Conservation (phyloP, 1,140 invertebrate species). For the Pseudomyrmex dendroicus region DNA sequence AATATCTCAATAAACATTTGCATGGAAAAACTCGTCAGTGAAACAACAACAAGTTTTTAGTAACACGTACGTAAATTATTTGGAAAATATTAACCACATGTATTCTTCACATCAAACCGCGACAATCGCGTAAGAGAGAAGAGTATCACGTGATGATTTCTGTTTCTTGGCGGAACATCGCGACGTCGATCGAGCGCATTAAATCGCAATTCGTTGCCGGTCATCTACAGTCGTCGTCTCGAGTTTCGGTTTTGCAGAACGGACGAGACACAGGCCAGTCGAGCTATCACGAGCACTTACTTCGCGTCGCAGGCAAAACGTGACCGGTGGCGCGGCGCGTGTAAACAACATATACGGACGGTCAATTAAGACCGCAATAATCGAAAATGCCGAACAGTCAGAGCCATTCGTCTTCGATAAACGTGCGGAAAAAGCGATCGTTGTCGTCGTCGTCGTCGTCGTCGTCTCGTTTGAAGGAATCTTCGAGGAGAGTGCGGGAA, state of each 20-base stretch:
- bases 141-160: not conserved
- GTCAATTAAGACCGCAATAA: constrained; percentile 62
- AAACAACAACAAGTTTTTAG: too few relatives aligned
- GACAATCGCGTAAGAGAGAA: not conserved
- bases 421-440: constrained; percentile 46
- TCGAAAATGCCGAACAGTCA: constrained; percentile 56
- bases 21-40: too few relatives aligned
- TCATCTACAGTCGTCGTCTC: not conserved
- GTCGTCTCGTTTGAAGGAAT: constrained; percentile 30
- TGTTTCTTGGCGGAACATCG: not conserved
- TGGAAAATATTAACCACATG: not conserved
- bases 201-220: constrained; percentile 22
- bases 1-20: too few relatives aligned
- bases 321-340: constrained; percentile 18
- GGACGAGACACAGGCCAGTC: constrained; percentile 4
- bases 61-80: too few relatives aligned
- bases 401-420: constrained; percentile 10
- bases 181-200: constrained; percentile 28
- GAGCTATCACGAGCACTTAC: constrained; percentile 18
- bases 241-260: not conserved
- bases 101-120: not conserved
- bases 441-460: constrained; percentile 7
- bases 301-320: constrained; percentile 32
- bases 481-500: constrained; percentile 2
- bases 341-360: constrained; percentile 56